phyloP scores from a whole-genome alignment of 2,113 vertebrate genomes.

The Gobio gobio region DNA sequence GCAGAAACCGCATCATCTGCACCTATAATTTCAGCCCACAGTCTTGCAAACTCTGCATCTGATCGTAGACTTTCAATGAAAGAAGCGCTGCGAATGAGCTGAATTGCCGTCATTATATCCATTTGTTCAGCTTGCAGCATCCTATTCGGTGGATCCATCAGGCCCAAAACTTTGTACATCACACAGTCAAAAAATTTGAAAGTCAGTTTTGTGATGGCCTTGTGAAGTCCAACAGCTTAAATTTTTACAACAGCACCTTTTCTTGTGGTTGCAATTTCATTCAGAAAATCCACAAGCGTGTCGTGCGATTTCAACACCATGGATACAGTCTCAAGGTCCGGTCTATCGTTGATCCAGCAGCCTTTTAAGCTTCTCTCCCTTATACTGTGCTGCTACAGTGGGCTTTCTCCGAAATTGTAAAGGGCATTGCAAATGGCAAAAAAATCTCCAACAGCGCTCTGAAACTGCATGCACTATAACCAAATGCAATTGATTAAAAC shows the following conservation, averaged over 20 bases:
- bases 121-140: constrained; percentile 16
- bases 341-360: background rate
- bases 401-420: constrained; percentile 37
- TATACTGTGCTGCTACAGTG: constrained; percentile 28
- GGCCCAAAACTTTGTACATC: constrained; percentile 12
- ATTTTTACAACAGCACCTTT: background rate
- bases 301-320: background rate
- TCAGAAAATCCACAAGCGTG: background rate
- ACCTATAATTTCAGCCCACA: background rate
- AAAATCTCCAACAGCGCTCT: background rate
- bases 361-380: constrained; percentile 1
- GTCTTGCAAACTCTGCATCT: background rate
- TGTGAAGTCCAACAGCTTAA: background rate
- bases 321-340: background rate
- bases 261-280: background rate
- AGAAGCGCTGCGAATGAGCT: too few species aligned
- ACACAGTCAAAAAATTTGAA: background rate
- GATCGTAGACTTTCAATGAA: too few species aligned
- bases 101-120: background rate
- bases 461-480: constrained; percentile 31
- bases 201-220: background rate
- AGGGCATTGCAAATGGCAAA: constrained; percentile 31
- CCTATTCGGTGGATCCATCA: too few species aligned
- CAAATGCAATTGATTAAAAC: constrained; percentile 44
- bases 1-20: background rate